phyloP scores from a whole-genome alignment of 2,888 invertebrate species.

The Himalopsyche japonica region DNA sequence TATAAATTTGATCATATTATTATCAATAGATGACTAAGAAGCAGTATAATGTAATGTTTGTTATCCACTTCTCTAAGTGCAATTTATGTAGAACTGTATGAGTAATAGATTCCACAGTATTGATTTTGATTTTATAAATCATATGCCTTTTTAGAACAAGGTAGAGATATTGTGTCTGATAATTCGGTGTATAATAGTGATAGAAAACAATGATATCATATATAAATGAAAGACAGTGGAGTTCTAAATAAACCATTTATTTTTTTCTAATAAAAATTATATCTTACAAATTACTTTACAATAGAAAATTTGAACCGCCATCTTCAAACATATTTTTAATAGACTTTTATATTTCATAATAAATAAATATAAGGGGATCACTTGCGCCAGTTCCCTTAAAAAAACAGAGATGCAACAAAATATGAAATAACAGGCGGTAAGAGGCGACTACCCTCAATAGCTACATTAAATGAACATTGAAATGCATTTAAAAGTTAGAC shows the following conservation, averaged over 20 bases:
- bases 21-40: no score
- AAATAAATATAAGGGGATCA: slow-evolving; percentile 19
- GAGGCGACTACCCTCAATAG: slow-evolving; percentile 3
- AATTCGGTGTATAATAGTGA: neutral
- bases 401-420: slow-evolving; percentile 18
- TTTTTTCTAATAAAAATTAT: slow-evolving; percentile 40
- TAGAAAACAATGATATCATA: neutral
- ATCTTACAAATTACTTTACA: slow-evolving; percentile 36
- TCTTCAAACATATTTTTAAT: slow-evolving; percentile 24
- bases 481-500: slow-evolving; percentile 15
- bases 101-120: no score
- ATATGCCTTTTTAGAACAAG: no score
- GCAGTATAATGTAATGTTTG: neutral
- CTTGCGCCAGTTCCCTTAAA: neutral
- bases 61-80: neutral
- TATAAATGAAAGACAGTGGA: neutral
- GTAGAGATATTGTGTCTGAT: no score
- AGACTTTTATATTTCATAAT: slow-evolving; percentile 25
- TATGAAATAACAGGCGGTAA: slow-evolving; percentile 18
- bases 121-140: no score
- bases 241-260: slow-evolving; percentile 37
- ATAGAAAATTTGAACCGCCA: slow-evolving; percentile 40
- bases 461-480: slow-evolving; percentile 1
- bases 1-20: no score
- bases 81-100: neutral